Conservation (phyloP, 2,888 invertebrate genomes). For the Dastarcus helophoroides region DNA sequence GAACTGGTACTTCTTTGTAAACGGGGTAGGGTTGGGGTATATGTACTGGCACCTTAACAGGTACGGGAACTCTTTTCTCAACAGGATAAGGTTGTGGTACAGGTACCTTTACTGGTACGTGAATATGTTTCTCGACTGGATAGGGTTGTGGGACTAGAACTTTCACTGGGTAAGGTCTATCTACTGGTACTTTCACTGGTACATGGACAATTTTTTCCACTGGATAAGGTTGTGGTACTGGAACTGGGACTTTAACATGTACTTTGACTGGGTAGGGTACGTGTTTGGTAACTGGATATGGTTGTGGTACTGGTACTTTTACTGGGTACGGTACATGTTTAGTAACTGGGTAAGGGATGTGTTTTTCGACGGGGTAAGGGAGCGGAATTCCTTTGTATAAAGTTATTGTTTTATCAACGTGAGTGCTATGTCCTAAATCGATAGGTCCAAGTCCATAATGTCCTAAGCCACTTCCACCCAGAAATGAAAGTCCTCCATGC, state of each 20-base stretch:
- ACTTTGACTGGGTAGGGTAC: constrained; percentile 63
- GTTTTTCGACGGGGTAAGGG: constrained; percentile 53
- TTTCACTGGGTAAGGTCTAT: constrained; percentile 69
- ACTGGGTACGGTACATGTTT: constrained; percentile 53
- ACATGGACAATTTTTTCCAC: constrained; percentile 67
- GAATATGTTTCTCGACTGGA: constrained; percentile 66
- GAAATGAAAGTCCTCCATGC: constrained; percentile 46
- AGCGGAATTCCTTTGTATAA: constrained; percentile 53
- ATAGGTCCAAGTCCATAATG: constrained; percentile 21
- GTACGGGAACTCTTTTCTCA: constrained; percentile 61
- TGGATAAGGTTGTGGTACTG: constrained; percentile 65
- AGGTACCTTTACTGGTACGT: constrained; percentile 62
- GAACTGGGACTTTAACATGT: constrained; percentile 67
- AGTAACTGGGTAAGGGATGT: constrained; percentile 53
- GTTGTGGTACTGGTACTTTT: constrained; percentile 50
- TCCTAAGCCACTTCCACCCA: constrained; percentile 26
- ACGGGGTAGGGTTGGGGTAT: constrained; percentile 68
- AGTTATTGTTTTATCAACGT: constrained; percentile 53
- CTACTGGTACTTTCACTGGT: constrained; percentile 57
- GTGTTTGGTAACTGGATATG: constrained; percentile 62
- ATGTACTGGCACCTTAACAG: constrained; percentile 65
- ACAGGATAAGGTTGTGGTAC: constrained; percentile 70
- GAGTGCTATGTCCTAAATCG: constrained; percentile 36
- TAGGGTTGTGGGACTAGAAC: constrained; percentile 69
- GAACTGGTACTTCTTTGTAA: constrained; percentile 52